These are phyloP conservation scores for Cyphomyrus discorhynchus DNA, from an alignment of 2,113 vertebrate genomes.

Conservation along the genomic window DNA sequence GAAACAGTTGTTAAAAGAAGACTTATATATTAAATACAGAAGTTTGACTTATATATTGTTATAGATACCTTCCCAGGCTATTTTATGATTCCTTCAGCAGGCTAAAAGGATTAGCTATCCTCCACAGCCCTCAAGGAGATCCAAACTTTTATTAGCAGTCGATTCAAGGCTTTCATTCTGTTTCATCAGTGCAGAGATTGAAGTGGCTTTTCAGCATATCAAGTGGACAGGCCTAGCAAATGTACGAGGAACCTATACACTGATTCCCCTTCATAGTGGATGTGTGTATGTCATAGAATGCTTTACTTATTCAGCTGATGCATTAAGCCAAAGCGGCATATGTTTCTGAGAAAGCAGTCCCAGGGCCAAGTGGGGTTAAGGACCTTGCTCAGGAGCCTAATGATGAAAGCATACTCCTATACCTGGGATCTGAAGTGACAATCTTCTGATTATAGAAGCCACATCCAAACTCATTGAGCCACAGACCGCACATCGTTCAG, in stretches of 20 bases:
- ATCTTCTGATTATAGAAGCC: not conserved
- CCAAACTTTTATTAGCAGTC: not conserved
- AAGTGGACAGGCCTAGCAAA: not conserved
- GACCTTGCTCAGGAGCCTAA: not conserved
- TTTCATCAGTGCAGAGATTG: not conserved
- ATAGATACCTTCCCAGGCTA: not conserved
- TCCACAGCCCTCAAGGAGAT: not conserved
- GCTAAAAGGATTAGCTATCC: not conserved
- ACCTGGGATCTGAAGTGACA: not conserved
- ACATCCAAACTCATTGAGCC: not conserved
- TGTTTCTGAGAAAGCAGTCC: not conserved
- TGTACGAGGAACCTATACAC: not conserved
- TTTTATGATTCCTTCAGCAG: not conserved
- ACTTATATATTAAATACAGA: not conserved
- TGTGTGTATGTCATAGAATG: not conserved
- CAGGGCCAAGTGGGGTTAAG: not conserved
- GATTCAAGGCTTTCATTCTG: not conserved
- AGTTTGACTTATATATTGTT: not conserved
- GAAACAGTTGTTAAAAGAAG: not conserved
- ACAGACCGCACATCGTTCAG: not conserved
- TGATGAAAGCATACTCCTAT: not conserved
- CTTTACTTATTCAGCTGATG: not conserved
- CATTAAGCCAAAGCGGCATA: not conserved
- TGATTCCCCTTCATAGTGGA: not conserved
- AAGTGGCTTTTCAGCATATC: not conserved